phyloP scores from a whole-genome alignment of 2,888 invertebrate genomes.

The Noctua fimbriata region DNA sequence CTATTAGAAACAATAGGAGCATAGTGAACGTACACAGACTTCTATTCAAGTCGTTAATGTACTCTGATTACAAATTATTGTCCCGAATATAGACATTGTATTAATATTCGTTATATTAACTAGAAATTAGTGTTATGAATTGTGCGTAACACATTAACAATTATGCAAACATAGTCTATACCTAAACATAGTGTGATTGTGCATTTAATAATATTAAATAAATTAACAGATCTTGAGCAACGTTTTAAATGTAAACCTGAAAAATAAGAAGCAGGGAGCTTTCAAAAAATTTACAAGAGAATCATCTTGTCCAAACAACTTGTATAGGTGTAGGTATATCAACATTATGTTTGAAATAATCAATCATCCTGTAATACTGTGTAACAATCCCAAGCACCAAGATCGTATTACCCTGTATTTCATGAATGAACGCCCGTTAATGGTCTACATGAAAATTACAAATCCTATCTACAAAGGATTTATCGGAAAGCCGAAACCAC shows the following conservation, averaged over 20 bases:
- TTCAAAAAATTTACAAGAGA: neutral
- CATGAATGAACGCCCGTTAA: constrained; percentile 20
- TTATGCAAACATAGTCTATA: neutral
- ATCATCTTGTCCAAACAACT: neutral
- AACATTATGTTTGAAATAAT: neutral
- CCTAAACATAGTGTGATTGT: neutral
- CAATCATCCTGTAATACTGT: neutral
- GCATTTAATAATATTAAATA: neutral
- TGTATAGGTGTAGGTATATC: neutral
- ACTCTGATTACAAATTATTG: constrained; percentile 15
- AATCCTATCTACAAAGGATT: constrained; percentile 48
- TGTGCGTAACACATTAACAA: neutral
- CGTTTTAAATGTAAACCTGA: neutral
- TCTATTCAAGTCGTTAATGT: neutral
- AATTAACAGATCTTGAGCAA: neutral
- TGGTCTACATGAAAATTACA: constrained; percentile 45
- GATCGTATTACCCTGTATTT: constrained; percentile 15
- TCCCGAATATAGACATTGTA: neutral
- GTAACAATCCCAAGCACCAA: neutral
- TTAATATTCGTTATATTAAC: neutral
- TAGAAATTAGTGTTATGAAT: neutral
- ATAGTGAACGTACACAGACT: neutral
- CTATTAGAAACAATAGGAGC: constrained; percentile 7
- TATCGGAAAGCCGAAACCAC: constrained; percentile 24
- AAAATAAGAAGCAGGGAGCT: neutral